Conservation (phyloP, 2,797 vertebrate species). For the Kryptopterus vitreolus region DNA sequence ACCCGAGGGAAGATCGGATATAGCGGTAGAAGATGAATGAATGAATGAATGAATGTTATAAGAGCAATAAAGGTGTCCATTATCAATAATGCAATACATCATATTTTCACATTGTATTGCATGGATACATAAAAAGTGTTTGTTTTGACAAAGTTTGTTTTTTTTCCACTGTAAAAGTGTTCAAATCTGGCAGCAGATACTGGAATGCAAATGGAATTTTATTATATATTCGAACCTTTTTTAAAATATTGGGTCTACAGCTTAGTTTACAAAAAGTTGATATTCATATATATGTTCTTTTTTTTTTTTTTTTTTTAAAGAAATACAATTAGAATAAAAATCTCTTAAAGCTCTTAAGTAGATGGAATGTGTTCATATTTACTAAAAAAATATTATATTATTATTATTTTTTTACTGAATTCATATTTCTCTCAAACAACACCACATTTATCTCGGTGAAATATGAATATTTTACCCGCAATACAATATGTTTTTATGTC, state of each 20-base stretch:
- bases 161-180: background rate
- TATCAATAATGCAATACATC: background rate
- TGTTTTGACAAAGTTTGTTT: background rate
- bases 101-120: background rate
- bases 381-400: background rate
- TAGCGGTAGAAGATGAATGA: too few species aligned
- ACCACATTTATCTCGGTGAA: background rate
- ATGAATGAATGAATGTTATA: too few species aligned
- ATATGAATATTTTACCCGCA: background rate
- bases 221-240: background rate
- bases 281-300: too few species aligned
- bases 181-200: background rate
- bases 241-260: background rate
- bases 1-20: too few species aligned
- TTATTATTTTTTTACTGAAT: background rate
- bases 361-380: background rate
- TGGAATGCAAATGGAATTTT: background rate
- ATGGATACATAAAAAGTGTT: background rate
- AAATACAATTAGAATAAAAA: background rate
- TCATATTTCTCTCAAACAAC: background rate
- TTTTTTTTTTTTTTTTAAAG: too few species aligned
- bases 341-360: background rate
- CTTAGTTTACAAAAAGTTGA: background rate
- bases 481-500: background rate
- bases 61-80: background rate